Percentiles rank a stretch among this genome's conserved stretches.
These are phyloP conservation scores for Oenanthe oenanthe DNA, from an alignment of 2,113 vertebrate genomes.

Conservation along the genomic window DNA sequence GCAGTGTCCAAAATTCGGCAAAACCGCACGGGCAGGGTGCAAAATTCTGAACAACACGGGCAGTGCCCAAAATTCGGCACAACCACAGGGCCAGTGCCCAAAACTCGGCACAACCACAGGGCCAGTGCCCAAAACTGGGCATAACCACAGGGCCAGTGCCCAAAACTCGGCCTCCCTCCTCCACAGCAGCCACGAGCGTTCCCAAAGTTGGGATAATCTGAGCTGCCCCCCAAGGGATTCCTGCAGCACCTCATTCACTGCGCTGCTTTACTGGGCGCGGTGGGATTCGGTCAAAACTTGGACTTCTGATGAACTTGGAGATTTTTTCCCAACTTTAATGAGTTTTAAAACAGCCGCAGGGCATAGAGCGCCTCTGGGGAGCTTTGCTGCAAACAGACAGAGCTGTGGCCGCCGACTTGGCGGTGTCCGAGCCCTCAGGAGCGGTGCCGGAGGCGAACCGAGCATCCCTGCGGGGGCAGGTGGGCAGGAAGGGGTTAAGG, in stretches of 20 bases:
- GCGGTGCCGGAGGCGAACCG: background rate
- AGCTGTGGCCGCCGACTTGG: fast-evolving
- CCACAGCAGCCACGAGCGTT: fast-evolving
- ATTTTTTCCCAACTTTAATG: background rate
- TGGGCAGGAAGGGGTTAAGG: conserved; percentile 76
- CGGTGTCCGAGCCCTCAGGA: fast-evolving
- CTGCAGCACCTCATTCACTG: background rate
- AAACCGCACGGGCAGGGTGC: too few species aligned
- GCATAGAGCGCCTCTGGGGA: background rate
- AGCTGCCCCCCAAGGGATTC: background rate
- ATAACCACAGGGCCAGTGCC: background rate
- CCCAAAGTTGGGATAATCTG: fast-evolving
- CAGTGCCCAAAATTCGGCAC: background rate
- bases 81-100: background rate
- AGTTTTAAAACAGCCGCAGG: fast-evolving
- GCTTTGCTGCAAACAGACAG: background rate
- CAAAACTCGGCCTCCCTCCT: background rate
- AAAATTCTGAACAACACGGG: too few species aligned
- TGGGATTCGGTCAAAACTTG: background rate
- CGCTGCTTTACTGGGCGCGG: fast-evolving
- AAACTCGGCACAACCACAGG: too few species aligned
- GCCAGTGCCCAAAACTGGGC: background rate
- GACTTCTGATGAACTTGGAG: too few species aligned
- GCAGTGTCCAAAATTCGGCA: too few species aligned
- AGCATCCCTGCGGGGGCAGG: background rate